These are phyloP conservation scores for Drymonia ruficornis DNA, from an alignment of 2,888 invertebrate species.

Conservation along the genomic window DNA sequence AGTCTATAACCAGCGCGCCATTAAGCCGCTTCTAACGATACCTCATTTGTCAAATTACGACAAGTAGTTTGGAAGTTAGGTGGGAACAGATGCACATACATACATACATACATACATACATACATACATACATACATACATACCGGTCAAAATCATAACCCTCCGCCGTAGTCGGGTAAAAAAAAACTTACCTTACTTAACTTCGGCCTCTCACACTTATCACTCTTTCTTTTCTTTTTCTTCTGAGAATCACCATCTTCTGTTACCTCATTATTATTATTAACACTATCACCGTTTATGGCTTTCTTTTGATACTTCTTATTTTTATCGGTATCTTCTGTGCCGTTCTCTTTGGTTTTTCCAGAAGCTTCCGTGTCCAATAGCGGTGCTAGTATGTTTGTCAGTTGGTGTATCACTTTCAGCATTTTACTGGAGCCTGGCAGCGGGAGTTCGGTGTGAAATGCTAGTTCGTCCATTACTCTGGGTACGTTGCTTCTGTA, in stretches of 20 bases:
- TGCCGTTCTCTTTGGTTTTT: constrained; percentile 14
- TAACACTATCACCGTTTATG: constrained; percentile 12
- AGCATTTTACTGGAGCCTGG: constrained; percentile 50
- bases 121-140: too few species aligned
- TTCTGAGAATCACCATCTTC: constrained; percentile 32
- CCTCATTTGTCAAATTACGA: too few species aligned
- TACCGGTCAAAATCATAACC: too few species aligned
- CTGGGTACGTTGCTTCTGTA: constrained; percentile 51
- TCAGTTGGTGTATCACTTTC: constrained; percentile 54
- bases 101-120: too few species aligned
- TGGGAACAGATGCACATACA: too few species aligned
- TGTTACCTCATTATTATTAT: constrained; percentile 26
- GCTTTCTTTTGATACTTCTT: constrained; percentile 32
- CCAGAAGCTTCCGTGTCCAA: constrained; percentile 16
- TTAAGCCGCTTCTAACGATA: too few species aligned
- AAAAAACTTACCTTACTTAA: too few species aligned
- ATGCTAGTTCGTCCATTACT: constrained; percentile 38
- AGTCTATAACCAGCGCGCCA: too few species aligned
- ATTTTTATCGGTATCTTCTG: constrained; percentile 13
- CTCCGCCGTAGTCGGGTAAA: too few species aligned
- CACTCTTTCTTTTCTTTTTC: constrained; percentile 35
- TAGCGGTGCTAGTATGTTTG: constrained; percentile 49
- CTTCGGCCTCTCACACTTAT: constrained; percentile 41
- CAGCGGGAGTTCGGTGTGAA: constrained; percentile 30
- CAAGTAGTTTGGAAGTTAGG: too few species aligned